phyloP scores from a whole-genome alignment of 2,888 invertebrate genomes.

The Ptilodon capucinus region DNA sequence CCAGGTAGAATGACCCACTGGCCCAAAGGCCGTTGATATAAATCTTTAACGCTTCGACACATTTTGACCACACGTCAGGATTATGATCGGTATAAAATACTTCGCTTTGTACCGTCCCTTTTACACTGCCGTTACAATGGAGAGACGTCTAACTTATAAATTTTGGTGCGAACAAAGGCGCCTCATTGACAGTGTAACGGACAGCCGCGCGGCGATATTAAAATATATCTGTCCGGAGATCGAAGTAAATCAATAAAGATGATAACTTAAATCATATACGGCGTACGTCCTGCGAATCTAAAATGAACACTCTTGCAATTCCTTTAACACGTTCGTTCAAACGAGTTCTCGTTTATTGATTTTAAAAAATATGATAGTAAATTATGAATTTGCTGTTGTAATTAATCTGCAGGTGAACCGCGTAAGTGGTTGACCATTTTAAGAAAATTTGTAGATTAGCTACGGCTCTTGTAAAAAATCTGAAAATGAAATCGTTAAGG shows the following conservation, averaged over 20 bases:
- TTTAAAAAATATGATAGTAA: too few relatives aligned
- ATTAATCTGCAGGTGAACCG: too few relatives aligned
- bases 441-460: too few relatives aligned
- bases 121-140: conserved; percentile 62
- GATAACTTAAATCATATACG: conserved; percentile 63
- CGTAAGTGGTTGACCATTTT: too few relatives aligned
- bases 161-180: conserved; percentile 80
- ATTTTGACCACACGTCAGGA: conserved; percentile 78
- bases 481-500: too few relatives aligned
- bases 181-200: conserved; percentile 75
- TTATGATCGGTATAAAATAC: conserved; percentile 75
- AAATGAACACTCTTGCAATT: too few relatives aligned
- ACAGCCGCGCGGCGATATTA: conserved; percentile 64
- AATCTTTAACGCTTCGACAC: conserved; percentile 78
- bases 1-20: conserved; percentile 42
- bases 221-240: conserved; percentile 69
- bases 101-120: conserved; percentile 59
- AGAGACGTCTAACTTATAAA: conserved; percentile 76
- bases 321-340: too few relatives aligned
- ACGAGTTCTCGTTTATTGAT: too few relatives aligned
- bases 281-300: conserved; percentile 21
- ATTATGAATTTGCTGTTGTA: too few relatives aligned
- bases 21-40: conserved; percentile 57
- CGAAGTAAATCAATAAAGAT: conserved; percentile 72
- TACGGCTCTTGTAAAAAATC: too few relatives aligned